Evolutionary conservation across 2,113 vertebrate genomes (phyloP).

Genomic region (Hyperopisus bebe): DNA sequence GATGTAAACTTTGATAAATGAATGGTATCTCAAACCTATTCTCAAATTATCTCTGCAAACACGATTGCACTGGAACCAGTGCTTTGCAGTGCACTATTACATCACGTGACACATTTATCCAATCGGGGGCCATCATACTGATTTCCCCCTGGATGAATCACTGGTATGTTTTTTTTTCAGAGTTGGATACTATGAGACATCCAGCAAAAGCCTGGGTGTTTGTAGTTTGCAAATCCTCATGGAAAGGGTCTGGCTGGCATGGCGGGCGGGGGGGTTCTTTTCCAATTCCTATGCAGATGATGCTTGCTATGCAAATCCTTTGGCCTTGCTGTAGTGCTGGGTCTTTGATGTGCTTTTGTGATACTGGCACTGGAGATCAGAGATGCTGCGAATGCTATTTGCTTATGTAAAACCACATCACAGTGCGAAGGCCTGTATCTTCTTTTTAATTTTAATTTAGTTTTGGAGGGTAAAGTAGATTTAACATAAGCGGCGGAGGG

Average conservation of each 20-base stretch:
- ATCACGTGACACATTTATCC: background rate
- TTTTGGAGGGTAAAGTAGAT: background rate
- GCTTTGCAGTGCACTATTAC: background rate
- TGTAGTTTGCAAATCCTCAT: background rate
- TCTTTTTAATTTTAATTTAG: background rate
- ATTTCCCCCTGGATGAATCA: background rate
- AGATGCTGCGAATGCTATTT: background rate
- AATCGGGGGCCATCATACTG: background rate
- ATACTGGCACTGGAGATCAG: background rate
- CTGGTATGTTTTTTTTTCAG: background rate
- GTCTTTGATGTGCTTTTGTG: background rate
- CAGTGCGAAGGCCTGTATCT: background rate
- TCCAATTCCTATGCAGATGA: background rate
- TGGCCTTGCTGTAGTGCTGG: background rate
- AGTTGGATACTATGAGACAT: background rate
- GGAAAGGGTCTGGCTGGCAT: background rate
- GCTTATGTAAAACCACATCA: background rate
- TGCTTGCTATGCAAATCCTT: slow-evolving; percentile 9
- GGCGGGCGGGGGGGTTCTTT: background rate
- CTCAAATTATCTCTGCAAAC: background rate
- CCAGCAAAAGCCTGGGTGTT: background rate
- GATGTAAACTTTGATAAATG: background rate
- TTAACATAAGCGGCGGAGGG: background rate
- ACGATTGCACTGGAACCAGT: background rate
- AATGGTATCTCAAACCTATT: background rate